Conservation (phyloP, 2,888 invertebrate species). For the Galeruca laticollis region DNA sequence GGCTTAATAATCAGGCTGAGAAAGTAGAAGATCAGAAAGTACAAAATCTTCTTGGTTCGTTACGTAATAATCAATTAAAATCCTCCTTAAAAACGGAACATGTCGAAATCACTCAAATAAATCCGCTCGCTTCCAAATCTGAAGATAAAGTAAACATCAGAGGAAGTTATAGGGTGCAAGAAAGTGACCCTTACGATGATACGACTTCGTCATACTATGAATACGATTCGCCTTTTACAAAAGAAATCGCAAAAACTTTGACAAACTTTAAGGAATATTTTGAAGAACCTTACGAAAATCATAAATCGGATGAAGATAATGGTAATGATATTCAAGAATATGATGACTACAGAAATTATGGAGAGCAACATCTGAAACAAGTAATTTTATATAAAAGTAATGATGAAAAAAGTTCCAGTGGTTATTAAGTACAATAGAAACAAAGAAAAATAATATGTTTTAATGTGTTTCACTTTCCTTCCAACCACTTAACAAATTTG, state of each 20-base stretch:
- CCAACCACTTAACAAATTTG: background rate
- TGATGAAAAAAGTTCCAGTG: slow-evolving; percentile 2
- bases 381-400: slow-evolving; percentile 4
- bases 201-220: slow-evolving; percentile 42
- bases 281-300: background rate
- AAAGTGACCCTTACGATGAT: slow-evolving; percentile 44
- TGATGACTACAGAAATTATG: background rate
- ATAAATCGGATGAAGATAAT: background rate
- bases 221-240: slow-evolving; percentile 44
- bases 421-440: background rate
- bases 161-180: slow-evolving; percentile 46
- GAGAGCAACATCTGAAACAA: background rate
- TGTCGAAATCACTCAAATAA: slow-evolving; percentile 39
- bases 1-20: background rate
- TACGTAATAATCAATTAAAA: slow-evolving; percentile 43
- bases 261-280: slow-evolving; percentile 32
- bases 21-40: slow-evolving; percentile 9
- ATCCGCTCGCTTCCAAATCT: slow-evolving; percentile 34
- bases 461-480: background rate
- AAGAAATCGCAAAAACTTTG: slow-evolving; percentile 41
- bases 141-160: slow-evolving; percentile 32
- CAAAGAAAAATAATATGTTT: background rate
- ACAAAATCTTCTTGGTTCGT: background rate
- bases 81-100: slow-evolving; percentile 47
- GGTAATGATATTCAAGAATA: background rate